phyloP scores from a whole-genome alignment of 2,888 invertebrate genomes.

The Spialia ferax region DNA sequence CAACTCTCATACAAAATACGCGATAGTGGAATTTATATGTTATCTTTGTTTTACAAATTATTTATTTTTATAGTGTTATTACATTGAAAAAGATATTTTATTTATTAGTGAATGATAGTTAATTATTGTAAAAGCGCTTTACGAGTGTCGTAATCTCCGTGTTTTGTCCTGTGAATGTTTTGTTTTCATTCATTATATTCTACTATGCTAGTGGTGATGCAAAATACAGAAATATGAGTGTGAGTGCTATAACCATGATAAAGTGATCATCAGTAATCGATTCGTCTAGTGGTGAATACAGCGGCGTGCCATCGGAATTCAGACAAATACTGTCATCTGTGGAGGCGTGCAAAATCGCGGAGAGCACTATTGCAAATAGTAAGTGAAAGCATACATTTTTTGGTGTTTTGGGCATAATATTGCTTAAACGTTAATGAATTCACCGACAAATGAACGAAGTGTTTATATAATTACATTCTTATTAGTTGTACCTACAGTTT shows the following conservation, averaged over 20 bases:
- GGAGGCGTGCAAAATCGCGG: constrained; percentile 77
- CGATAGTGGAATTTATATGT: constrained; percentile 83
- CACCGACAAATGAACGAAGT: not conserved
- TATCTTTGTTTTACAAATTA: constrained; percentile 78
- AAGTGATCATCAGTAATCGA: constrained; percentile 70
- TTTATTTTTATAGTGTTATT: constrained; percentile 85
- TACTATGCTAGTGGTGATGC: constrained; percentile 65
- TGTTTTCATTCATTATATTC: constrained; percentile 72
- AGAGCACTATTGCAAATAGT: constrained; percentile 84
- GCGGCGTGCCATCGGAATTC: constrained; percentile 69
- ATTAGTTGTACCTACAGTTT: not conserved
- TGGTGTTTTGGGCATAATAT: not conserved
- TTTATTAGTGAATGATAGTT: constrained; percentile 85
- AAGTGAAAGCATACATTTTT: constrained; percentile 59
- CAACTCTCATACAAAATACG: constrained; percentile 80
- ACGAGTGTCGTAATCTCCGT: constrained; percentile 72
- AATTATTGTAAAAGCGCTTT: constrained; percentile 77
- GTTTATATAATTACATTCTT: not conserved
- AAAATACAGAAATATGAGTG: constrained; percentile 69
- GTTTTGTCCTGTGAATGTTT: constrained; percentile 82
- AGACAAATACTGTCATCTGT: constrained; percentile 71
- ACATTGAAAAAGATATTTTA: constrained; percentile 77
- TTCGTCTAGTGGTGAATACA: constrained; percentile 67
- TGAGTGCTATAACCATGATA: constrained; percentile 69
- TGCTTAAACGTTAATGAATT: not conserved